Base-by-base conservation (phyloP, 2,113 vertebrate genomes). In the Chlamydotis undulata region DNA sequence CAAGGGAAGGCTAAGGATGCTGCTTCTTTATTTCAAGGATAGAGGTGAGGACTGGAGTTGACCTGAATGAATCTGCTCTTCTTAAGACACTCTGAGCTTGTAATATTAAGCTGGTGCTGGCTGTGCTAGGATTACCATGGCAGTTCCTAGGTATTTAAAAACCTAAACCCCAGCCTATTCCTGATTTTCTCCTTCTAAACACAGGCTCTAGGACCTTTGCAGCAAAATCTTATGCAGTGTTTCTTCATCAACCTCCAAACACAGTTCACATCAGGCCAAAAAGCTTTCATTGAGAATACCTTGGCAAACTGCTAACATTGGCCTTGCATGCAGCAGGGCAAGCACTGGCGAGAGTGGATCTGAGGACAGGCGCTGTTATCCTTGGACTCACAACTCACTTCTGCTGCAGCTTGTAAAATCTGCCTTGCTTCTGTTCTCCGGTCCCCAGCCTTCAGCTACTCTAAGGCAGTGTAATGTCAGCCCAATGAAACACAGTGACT, bases 361-460 rank as follows among this genome's bases (percentile, higher is more conserved):
- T 78, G 70, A 55, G 52, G 45, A 78, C 2, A 6, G 47, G 14
- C 8, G 2, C 25, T 75, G 33, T 80, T 95, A 55, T 63, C 50
- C 41, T 84, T 94, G 92, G 89, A 79, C 74, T 41, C 67, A 78
- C 69, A 73, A 6, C 11, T 70, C 47, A 65, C 3, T 15, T 73
- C 55, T 87, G 60, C 53, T 79, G 37, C 69, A 53, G n/a, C 25
- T 69, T 96, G 89, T 75, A 23, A 56, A 89, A 81, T 21, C 53
- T 87, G 24, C 24, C 10, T 64, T 78, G 6, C 35, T 74, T 81
- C 56, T 29, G 37, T 64, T 87, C 25, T 61, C 45, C 35, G 50
- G 21, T 17, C 28, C 28, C 41, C 35, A 84, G 49, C 17, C 43
- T 86, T 83, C 68, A 61, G 28, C 39, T 65, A 14, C 82, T 61